Base-by-base conservation (phyloP, 2,888 invertebrate genomes). In the Aradus depressus region DNA sequence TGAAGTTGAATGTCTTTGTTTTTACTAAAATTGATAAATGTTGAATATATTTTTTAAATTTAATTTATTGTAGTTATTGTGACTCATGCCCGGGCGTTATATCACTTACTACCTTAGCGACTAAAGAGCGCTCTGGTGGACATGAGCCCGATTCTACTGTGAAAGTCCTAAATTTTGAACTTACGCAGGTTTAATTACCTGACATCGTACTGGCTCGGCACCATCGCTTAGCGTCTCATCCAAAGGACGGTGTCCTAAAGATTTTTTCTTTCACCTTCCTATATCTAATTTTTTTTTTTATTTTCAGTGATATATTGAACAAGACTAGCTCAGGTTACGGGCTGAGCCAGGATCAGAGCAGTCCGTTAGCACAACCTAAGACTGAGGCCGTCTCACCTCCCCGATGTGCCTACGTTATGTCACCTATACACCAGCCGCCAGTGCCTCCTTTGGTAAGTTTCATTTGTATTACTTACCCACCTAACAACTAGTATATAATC, bases 281-380 rank as follows among this genome's bases (percentile, higher is more conserved):
- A 28, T 10, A 8, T 16, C 12, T 26, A 1, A 1, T n/a, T 14
- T 41, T 8, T 5, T 32, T n/a, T n/a, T 4, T 35, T 45, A 6
- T 21, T 45, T 45, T 45, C 19, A 47, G 47, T 37, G 35, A 37
- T 3, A 45, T 38, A 19, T 4, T 38, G 4, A 19, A 22, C 21
- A n/a, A 10, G 4, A 8, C 38, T 38, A 4, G 8, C 5, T 21
- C n/a, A n/a, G 12, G 23, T 22, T 42, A 42, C 5, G 42, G 3
- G 25, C 18, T 42, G 16, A 42, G 28, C 18, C 22, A 10, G 1
- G 42, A 42, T 6, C 16, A 10, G 3, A 1, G 14, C 4, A 41
- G 22, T 16, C 42, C n/a, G n/a, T n/a, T n/a, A 42, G 8, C 42
- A 42, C 42, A 42, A 26, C 25, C 42, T 25, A 42, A 16, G 25